Percentiles rank a stretch among this genome's conserved stretches.
Conservation (phyloP, 1,140 invertebrate genomes). For the Drosophila hydei region DNA sequence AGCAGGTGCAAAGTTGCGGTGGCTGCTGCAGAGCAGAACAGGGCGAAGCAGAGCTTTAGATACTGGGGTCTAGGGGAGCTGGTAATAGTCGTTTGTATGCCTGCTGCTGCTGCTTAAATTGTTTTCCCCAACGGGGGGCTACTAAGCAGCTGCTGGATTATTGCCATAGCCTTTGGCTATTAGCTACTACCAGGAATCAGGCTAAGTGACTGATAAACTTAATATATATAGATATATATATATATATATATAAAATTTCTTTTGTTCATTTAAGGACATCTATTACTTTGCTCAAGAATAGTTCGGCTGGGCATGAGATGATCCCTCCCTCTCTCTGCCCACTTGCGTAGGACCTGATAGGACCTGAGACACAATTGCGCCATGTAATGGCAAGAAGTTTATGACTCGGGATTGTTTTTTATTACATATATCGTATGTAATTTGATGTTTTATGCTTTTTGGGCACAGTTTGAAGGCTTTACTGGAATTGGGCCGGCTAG, state of each 20-base stretch:
- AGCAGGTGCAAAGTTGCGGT: conserved; percentile 64
- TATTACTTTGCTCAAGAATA: neutral
- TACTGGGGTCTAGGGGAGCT: conserved; percentile 3
- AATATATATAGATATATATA: neutral
- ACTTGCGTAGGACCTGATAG: neutral
- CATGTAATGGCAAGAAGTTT: conserved; percentile 54
- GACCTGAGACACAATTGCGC: conserved; percentile 36
- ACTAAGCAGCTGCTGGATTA: conserved; percentile 15
- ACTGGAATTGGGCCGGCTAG: conserved; percentile 22
- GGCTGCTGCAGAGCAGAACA: neutral
- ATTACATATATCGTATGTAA: conserved; percentile 62
- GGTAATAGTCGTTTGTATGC: conserved; percentile 58
- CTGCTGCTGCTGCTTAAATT: conserved; percentile 50
- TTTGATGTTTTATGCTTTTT: conserved; percentile 70
- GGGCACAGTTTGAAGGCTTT: conserved; percentile 34
- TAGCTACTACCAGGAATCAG: conserved; percentile 51
- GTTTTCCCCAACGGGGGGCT: conserved; percentile 46
- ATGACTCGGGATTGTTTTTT: conserved; percentile 72
- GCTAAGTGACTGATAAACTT: conserved; percentile 34
- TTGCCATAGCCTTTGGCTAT: conserved; percentile 60
- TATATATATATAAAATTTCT: neutral
- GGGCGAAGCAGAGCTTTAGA: neutral
- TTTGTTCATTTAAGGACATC: too few relatives aligned
- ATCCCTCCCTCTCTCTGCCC: neutral
- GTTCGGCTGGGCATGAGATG: neutral